A percentile compares a stretch with the other conserved stretches of the same genome.
These are phyloP conservation scores for Mormyrops boulengeri DNA, from an alignment of 2,797 vertebrate species.

Conservation along the genomic window DNA sequence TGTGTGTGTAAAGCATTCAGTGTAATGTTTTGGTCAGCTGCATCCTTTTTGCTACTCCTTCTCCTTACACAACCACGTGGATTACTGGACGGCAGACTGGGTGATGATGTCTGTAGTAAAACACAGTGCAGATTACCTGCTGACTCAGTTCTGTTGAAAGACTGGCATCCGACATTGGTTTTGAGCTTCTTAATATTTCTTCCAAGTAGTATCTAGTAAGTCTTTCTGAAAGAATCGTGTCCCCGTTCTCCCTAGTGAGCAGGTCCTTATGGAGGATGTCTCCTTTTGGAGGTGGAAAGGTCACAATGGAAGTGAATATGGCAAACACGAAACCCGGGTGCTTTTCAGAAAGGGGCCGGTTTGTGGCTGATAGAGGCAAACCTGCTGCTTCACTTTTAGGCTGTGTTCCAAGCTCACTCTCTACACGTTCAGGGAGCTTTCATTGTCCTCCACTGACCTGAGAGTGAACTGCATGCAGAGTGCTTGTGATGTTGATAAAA, in stretches of 20 bases:
- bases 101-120: background rate
- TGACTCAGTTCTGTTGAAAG: background rate
- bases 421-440: background rate
- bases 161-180: background rate
- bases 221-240: background rate
- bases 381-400: background rate
- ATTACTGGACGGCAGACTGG: background rate
- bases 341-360: background rate
- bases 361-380: too few relatives aligned
- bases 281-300: background rate
- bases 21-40: background rate
- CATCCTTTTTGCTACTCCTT: background rate
- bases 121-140: background rate
- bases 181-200: background rate
- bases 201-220: background rate
- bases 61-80: background rate
- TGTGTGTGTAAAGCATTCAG: background rate
- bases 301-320: background rate
- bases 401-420: background rate
- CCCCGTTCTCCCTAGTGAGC: background rate
- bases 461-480: background rate
- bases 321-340: background rate
- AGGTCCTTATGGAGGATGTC: background rate
- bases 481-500: background rate
- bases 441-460: background rate